Evolutionary conservation across 2,888 invertebrate genomes (phyloP).

Genomic region (Dinocampus coccinellae): DNA sequence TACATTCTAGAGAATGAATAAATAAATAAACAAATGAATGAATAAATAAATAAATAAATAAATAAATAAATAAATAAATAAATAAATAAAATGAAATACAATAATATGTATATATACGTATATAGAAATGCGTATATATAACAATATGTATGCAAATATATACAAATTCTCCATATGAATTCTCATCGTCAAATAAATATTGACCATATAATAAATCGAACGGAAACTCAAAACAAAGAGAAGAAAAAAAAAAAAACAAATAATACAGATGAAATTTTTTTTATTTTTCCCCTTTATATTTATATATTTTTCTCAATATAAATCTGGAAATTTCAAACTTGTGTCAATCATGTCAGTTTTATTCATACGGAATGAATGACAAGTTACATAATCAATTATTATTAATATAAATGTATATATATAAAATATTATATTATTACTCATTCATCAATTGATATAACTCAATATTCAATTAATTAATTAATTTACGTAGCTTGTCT

Average conservation of each 20-base stretch:
- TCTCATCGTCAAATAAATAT: no score
- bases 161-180: no score
- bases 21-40: slow-evolving; percentile 11
- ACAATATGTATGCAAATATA: no score
- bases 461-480: neutral
- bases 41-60: slow-evolving; percentile 4
- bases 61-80: slow-evolving; percentile 9
- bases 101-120: no score
- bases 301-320: neutral
- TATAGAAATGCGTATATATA: no score
- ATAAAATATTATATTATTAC: neutral
- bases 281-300: neutral
- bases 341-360: slow-evolving; percentile 66
- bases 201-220: no score
- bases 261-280: neutral
- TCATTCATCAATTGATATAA: neutral
- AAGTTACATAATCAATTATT: slow-evolving; percentile 40
- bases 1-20: neutral
- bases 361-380: slow-evolving; percentile 44
- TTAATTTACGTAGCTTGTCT: neutral
- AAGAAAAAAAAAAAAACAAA: neutral
- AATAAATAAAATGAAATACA: slow-evolving; percentile 5
- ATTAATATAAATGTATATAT: neutral
- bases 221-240: neutral
- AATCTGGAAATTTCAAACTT: slow-evolving; percentile 64